Conservation (phyloP, 2,113 vertebrate genomes). For the Rhipidura dahli region DNA sequence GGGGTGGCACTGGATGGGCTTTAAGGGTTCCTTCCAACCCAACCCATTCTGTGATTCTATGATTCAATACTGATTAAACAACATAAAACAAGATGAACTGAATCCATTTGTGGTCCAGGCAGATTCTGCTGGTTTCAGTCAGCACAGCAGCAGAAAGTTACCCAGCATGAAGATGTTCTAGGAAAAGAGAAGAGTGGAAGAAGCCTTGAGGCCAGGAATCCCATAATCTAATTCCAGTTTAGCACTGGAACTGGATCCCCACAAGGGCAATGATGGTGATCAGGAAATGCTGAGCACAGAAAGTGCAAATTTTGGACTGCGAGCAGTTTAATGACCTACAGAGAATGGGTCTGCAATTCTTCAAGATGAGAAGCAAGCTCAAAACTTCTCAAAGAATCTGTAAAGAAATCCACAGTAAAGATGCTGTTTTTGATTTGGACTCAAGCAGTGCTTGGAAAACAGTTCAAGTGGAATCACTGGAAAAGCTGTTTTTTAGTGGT, state of each 20-base stretch:
- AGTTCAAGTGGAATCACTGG: neutral
- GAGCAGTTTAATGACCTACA: neutral
- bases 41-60: neutral
- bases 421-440: neutral
- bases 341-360: neutral
- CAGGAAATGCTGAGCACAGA: neutral
- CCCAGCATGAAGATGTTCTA: neutral
- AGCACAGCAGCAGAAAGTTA: neutral
- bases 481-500: neutral
- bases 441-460: neutral
- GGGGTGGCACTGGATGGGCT: rapidly evolving
- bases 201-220: neutral
- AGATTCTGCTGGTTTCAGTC: neutral
- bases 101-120: neutral
- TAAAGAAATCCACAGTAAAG: neutral
- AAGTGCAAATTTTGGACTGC: neutral
- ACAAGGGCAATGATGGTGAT: neutral
- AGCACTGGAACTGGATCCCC: neutral
- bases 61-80: neutral
- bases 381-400: neutral
- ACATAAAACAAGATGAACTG: neutral
- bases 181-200: neutral
- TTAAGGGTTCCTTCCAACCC: neutral
- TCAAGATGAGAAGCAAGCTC: neutral
- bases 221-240: neutral